These are phyloP conservation scores for Lasiurus borealis DNA, from an alignment of 2,113 vertebrate genomes.

Conservation along the genomic window DNA sequence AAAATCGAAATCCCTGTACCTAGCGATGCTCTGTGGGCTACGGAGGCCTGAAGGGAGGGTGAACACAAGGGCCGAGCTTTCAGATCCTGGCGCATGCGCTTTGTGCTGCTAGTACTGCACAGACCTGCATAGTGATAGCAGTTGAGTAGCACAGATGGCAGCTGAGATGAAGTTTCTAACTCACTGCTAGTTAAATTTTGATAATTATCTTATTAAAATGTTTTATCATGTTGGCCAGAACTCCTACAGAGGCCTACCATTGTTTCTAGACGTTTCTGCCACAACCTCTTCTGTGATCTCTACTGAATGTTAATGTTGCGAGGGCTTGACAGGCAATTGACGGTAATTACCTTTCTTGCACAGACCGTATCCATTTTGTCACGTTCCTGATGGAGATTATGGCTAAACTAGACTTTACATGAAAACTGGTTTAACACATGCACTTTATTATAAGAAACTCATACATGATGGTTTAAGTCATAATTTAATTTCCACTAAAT, in stretches of 20 bases:
- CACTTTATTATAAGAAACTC: constrained; percentile 58
- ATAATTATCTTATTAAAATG: constrained; percentile 35
- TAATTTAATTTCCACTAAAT: neutral
- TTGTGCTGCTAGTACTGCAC: neutral
- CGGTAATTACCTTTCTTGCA: constrained; percentile 21
- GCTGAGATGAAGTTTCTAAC: constrained; percentile 32
- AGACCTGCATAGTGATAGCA: neutral
- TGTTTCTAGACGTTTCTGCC: constrained; percentile 7
- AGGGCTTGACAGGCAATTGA: neutral
- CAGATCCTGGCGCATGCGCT: neutral
- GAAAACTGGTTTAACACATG: constrained; percentile 8
- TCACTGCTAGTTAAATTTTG: neutral
- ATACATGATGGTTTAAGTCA: constrained; percentile 54
- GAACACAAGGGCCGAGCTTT: neutral
- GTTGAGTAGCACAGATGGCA: neutral
- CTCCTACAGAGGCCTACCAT: constrained; percentile 16
- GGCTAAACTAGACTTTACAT: constrained; percentile 41
- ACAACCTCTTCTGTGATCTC: constrained; percentile 20
- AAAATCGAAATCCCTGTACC: neutral
- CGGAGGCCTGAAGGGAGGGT: neutral
- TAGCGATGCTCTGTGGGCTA: neutral
- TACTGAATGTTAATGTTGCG: constrained; percentile 29
- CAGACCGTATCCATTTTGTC: neutral
- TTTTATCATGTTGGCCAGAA: constrained; percentile 10
- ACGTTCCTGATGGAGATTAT: constrained; percentile 1